These are phyloP conservation scores for Premnoplex brunnescens DNA, from an alignment of 2,797 vertebrate genomes.

Conservation along the genomic window DNA sequence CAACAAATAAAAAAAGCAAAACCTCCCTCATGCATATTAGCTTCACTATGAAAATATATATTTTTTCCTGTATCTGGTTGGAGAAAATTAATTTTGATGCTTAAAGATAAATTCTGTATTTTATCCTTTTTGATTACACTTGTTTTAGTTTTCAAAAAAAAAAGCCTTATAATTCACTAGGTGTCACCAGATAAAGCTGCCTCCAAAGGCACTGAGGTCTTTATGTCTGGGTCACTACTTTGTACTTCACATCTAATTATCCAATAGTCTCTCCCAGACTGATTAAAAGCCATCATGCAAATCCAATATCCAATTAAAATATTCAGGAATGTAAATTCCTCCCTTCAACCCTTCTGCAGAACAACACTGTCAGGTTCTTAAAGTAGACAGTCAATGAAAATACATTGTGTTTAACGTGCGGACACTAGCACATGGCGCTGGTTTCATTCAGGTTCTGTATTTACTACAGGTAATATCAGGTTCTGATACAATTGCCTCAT, in stretches of 20 bases:
- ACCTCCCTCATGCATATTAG: fast-evolving
- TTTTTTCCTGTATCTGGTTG: neutral
- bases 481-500: neutral
- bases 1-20: neutral
- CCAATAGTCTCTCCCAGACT: neutral
- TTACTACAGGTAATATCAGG: neutral
- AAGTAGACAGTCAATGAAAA: neutral
- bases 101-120: neutral
- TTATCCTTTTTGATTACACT: neutral
- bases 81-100: neutral
- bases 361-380: neutral
- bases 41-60: neutral
- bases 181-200: neutral
- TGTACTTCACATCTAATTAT: neutral
- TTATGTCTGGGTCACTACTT: neutral
- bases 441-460: neutral
- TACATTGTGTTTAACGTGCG: neutral
- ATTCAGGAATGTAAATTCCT: neutral
- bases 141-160: neutral
- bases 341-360: neutral
- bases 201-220: neutral
- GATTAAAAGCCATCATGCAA: neutral
- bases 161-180: neutral
- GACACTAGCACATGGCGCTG: neutral
- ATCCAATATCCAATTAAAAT: slow-evolving; percentile 1